Evolutionary conservation across 2,113 vertebrate genomes (phyloP).

Genomic region (Lycaon pictus): DNA sequence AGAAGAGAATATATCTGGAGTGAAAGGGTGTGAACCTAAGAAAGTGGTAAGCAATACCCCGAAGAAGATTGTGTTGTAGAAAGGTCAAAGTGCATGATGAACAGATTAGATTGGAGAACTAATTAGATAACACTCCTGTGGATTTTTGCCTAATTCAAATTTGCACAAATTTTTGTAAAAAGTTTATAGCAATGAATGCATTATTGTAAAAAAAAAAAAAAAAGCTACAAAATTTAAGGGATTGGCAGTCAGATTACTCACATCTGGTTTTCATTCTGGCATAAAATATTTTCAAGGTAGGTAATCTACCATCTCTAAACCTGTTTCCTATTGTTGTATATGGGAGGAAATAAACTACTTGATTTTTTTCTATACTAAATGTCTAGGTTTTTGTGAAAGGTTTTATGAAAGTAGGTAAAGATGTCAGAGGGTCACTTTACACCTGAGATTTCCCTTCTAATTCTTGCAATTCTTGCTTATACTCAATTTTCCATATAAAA

Average conservation of each 20-base stretch:
- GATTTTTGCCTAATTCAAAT: neutral
- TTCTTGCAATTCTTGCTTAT: neutral
- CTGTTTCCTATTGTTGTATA: neutral
- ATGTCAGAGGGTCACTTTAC: neutral
- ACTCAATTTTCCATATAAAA: neutral
- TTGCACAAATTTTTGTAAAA: neutral
- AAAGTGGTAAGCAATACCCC: neutral
- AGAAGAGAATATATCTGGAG: neutral
- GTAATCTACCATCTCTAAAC: neutral
- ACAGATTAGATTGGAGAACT: neutral
- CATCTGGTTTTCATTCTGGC: neutral
- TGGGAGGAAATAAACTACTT: neutral
- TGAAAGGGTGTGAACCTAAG: neutral
- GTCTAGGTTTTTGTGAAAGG: neutral
- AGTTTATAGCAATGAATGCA: neutral
- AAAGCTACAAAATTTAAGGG: neutral
- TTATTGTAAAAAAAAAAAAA: neutral
- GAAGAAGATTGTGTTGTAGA: neutral
- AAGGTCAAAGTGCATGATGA: neutral
- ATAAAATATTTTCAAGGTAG: slow-evolving; percentile 9
- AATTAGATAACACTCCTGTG: neutral
- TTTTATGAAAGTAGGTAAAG: neutral
- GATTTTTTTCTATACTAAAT: neutral
- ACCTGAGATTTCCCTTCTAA: neutral
- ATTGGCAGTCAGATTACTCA: neutral